These are phyloP conservation scores for Athripsodes cinereus DNA, from an alignment of 2,888 invertebrate genomes.

Conservation along the genomic window DNA sequence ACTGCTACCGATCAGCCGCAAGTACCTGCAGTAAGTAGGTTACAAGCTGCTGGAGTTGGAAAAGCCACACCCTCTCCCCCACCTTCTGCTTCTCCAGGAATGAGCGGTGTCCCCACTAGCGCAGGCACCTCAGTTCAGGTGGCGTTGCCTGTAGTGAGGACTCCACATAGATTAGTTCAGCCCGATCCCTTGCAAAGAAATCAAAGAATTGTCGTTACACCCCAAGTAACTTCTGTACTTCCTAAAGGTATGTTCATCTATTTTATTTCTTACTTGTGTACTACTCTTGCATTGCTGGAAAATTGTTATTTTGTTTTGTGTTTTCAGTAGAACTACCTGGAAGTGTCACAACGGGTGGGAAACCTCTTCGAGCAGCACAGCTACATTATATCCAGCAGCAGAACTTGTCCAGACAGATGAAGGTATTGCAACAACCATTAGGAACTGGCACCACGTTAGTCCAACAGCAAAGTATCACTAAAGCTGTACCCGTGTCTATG, in stretches of 20 bases:
- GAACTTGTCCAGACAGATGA: conserved; percentile 43
- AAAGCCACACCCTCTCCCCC: conserved; percentile 42
- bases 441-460: conserved; percentile 9
- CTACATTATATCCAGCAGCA: conserved; percentile 61
- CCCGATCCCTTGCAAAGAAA: conserved; percentile 24
- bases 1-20: conserved; percentile 19
- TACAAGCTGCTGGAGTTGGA: conserved; percentile 33
- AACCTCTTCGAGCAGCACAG: conserved; percentile 50
- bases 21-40: conserved; percentile 28
- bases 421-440: conserved; percentile 40
- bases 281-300: not conserved
- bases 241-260: conserved; percentile 23
- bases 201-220: conserved; percentile 24
- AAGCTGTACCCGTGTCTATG: conserved; percentile 21
- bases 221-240: conserved; percentile 25
- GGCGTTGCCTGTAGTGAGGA: conserved; percentile 13
- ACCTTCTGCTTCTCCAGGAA: conserved; percentile 35
- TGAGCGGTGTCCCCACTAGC: conserved; percentile 33
- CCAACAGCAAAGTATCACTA: conserved; percentile 14
- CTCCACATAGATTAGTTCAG: conserved; percentile 25
- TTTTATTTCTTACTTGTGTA: not conserved
- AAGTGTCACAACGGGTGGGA: conserved; percentile 47
- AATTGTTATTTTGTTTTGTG: not conserved
- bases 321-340: conserved; percentile 27
- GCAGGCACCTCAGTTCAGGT: conserved; percentile 33